Conservation (phyloP, 2,113 vertebrate genomes). For the Penelope pileata region DNA sequence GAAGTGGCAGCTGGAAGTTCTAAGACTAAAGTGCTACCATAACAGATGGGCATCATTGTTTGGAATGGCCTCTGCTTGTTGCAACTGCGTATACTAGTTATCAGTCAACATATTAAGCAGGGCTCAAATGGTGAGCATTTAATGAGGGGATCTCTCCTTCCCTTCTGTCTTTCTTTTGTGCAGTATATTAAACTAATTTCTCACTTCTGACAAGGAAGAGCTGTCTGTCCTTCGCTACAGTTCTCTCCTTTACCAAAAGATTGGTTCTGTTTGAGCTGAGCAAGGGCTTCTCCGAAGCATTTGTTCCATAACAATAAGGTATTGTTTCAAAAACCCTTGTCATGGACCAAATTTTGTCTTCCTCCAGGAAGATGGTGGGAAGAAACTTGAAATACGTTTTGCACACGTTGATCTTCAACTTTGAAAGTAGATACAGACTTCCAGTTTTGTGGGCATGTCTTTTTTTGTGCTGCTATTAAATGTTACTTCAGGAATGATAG, state of each 20-base stretch:
- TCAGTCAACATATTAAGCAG: slow-evolving; percentile 70
- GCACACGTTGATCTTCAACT: neutral
- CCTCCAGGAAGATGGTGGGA: neutral
- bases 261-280: neutral
- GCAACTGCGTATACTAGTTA: slow-evolving; percentile 61
- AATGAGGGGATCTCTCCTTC: slow-evolving; percentile 67
- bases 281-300: neutral
- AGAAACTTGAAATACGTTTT: neutral
- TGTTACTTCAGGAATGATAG: neutral
- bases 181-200: slow-evolving; percentile 64
- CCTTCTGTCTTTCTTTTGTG: slow-evolving; percentile 58
- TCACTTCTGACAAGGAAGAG: slow-evolving; percentile 59
- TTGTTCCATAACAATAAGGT: neutral
- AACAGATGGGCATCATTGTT: slow-evolving; percentile 52
- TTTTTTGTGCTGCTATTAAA: neutral
- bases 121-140: slow-evolving; percentile 72
- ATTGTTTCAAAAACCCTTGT: neutral
- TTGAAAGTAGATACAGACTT: neutral
- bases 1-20: slow-evolving; percentile 41
- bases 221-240: slow-evolving; percentile 39
- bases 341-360: neutral
- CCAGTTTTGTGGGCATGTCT: neutral
- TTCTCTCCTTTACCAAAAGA: slow-evolving; percentile 21
- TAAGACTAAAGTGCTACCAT: slow-evolving; percentile 42
- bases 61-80: slow-evolving; percentile 58